phyloP scores from a whole-genome alignment of 2,888 invertebrate species.

The Myopa tessellatipennis region DNA sequence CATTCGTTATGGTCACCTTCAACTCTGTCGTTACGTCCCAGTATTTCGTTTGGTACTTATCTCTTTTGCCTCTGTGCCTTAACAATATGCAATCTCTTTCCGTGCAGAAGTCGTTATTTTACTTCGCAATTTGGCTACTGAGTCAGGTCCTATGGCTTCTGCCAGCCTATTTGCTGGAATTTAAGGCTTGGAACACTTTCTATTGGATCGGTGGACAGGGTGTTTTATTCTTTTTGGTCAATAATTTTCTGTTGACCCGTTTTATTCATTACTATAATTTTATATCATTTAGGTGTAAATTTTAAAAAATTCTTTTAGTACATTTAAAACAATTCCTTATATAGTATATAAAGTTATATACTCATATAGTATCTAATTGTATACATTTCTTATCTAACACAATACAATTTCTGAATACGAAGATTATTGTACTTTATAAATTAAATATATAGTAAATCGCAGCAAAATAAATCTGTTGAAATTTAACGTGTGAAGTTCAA shows the following conservation, averaged over 20 bases:
- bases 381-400: too few species aligned
- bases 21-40: conserved; percentile 98
- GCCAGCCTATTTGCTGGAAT: conserved; percentile 93
- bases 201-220: conserved; percentile 86
- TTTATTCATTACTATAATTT: conserved; percentile 61
- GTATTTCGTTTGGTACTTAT: conserved; percentile 96
- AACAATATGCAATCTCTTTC: conserved; percentile 75
- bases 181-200: conserved; percentile 85
- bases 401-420: too few species aligned
- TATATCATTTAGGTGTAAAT: conserved; percentile 58
- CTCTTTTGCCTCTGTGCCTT: conserved; percentile 84
- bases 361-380: too few species aligned
- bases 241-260: conserved; percentile 77
- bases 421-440: too few species aligned
- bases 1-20: conserved; percentile 89
- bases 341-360: too few species aligned
- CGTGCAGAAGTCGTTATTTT: conserved; percentile 69
- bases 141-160: conserved; percentile 89
- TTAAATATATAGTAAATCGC: too few species aligned
- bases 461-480: too few species aligned
- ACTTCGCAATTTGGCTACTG: conserved; percentile 73
- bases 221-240: conserved; percentile 84
- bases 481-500: too few species aligned
- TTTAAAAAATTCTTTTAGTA: conserved; percentile 46
- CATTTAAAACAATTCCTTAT: not conserved